Base-by-base conservation (phyloP, 2,797 vertebrate genomes). In the Phalanger gymnotis region DNA sequence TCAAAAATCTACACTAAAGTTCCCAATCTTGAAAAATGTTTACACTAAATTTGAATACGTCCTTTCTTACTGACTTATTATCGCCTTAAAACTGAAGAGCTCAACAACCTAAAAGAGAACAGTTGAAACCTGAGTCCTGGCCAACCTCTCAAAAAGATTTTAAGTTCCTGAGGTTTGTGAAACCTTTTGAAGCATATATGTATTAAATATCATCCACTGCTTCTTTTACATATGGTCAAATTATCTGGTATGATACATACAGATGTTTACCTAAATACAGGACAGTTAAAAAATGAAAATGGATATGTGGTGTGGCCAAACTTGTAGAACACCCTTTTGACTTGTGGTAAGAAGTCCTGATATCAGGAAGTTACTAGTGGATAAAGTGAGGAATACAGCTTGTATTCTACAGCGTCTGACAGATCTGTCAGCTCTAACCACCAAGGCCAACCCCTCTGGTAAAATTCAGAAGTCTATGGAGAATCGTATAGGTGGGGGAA, bases 151-250 rank as follows among this genome's bases (percentile, higher is more conserved):
- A 93, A 96, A 73, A 96, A 96, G 90, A 93, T 56, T 51, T 10
- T 13, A 90, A 93, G 91, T 47, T 93, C 56, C 90, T 0, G 31
- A 96, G 94, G 40, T 93, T 90, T 0, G 7, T 95, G 97, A 98
- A 97, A n/a, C 10, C 55, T 93, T 95, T 97, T 95, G 95, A 73
- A 96, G 95, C 57, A 94, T 34, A 95, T 57, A 73, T 95, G 89
- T 92, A 94, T 95, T 96, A 94, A 95, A 31, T 30, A 94, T 3
- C 96, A 96, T 56, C 92, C 91, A 90, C 34, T 94, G 54, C 54
- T 95, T 91, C 93, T 94, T 97, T 96, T 95, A 90, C 92, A 90
- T 91, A 95, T 91, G n/a, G 47, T 87, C 40, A 47, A 92, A n/a
- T 93, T 57, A 92, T 52, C 93, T 92, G 90, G 27, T 47, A 53